phyloP scores from a whole-genome alignment of 2,888 invertebrate genomes.

The Napeogenes sylphis region DNA sequence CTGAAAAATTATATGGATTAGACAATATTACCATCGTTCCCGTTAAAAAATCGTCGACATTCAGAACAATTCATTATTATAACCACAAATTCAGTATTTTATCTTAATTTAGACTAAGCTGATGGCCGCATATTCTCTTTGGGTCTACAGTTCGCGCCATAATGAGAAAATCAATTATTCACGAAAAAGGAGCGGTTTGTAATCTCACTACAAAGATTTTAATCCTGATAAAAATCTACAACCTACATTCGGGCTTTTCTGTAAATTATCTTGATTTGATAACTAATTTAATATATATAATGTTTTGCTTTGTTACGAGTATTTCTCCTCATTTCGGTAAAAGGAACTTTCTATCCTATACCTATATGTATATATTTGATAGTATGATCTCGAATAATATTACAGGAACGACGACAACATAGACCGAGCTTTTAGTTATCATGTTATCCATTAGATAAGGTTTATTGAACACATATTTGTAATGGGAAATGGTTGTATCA shows the following conservation, averaged over 20 bases:
- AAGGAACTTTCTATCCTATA: neutral
- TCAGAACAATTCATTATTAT: slow-evolving; percentile 22
- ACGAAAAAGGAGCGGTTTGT: slow-evolving; percentile 31
- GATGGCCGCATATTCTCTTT: slow-evolving; percentile 30
- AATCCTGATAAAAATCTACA: slow-evolving; percentile 28
- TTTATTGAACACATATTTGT: slow-evolving; percentile 45
- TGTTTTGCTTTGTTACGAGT: neutral
- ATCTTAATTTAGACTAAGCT: slow-evolving; percentile 25
- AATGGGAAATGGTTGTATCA: slow-evolving; percentile 48
- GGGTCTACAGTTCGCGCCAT: slow-evolving; percentile 23
- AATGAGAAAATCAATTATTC: slow-evolving; percentile 39
- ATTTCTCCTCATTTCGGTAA: neutral
- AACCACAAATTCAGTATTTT: slow-evolving; percentile 20
- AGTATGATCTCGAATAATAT: slow-evolving; percentile 20
- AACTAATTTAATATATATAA: neutral
- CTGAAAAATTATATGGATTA: neutral
- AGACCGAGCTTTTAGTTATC: slow-evolving; percentile 63
- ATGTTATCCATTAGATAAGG: slow-evolving; percentile 52
- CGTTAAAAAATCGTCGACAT: slow-evolving; percentile 9
- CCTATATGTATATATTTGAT: slow-evolving; percentile 3
- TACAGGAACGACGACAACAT: slow-evolving; percentile 25
- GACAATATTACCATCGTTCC: neutral
- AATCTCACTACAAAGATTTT: slow-evolving; percentile 30
- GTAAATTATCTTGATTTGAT: slow-evolving; percentile 5
- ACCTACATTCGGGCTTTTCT: slow-evolving; percentile 13